Base-by-base conservation (phyloP, 2,113 vertebrate genomes). In the Nipponia nippon region DNA sequence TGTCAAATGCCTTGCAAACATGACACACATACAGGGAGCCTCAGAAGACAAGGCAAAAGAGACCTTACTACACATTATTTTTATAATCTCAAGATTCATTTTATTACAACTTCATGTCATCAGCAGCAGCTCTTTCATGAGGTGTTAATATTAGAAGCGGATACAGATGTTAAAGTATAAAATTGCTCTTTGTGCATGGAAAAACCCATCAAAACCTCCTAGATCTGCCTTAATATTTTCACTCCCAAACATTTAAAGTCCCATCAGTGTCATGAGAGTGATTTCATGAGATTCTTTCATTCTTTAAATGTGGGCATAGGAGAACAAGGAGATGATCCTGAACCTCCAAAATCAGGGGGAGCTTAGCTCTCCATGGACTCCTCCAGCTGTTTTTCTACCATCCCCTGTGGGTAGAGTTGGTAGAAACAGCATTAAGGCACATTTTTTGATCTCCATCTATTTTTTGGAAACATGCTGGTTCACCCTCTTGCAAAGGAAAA, bases 201-300 rank as follows among this genome's bases (percentile, higher is more conserved):
- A 95, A 93, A 79, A 8, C 1, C 0, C 8, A 47, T 36, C n/a
- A 80, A 62, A 92, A 52, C 23, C 29, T 83, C 32, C 53, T 30
- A 59, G 50, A 92, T 75, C 63, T 95, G 65, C 50, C 59, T 92
- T 78, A 87, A 75, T 83, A 58, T 78, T 95, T 88, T 94, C 59
- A 63, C 14, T 77, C 38, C 17, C 42, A 81, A 92, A 86, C 44
- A 78, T 59, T 53, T 78, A 25, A 83, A 78, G 83, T 78, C 32
- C 12, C 29, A 34, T 76, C 62, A 93, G 38, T 70, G 46, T 72
- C 53, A 50, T 9, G 25, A 85, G 47, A 87, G 18, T 27, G 34
- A 44, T 91, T 93, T 79, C 21, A 72, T 0, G 1, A 83, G 32
- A 65, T 53, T 81, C 49, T 53, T 76, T 77, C 36, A 13, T 79